These are phyloP conservation scores for Butorides virescens DNA, from an alignment of 2,113 vertebrate genomes.

Conservation along the genomic window DNA sequence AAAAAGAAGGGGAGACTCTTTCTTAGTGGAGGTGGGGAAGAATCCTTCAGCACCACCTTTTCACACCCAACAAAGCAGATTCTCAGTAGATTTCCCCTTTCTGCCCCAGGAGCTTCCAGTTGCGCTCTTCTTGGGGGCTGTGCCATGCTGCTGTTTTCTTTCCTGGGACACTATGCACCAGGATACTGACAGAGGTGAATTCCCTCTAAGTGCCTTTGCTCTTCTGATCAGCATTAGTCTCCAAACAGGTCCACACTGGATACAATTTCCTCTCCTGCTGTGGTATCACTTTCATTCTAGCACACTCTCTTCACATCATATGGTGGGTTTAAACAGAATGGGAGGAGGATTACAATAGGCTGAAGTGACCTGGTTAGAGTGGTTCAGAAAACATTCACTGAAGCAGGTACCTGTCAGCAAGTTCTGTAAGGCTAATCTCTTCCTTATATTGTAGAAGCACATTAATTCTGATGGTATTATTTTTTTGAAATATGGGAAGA, in stretches of 20 bases:
- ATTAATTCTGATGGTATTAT: not conserved
- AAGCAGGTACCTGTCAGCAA: not conserved
- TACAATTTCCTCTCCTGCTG: not conserved
- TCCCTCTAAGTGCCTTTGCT: not conserved
- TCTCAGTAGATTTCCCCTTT: not conserved
- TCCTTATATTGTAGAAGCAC: rapidly evolving
- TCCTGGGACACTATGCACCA: not conserved
- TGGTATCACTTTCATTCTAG: not conserved
- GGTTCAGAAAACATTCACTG: not conserved
- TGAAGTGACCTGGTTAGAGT: not conserved
- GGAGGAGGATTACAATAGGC: not conserved
- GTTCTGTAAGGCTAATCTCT: not conserved
- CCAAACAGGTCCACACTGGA: not conserved
- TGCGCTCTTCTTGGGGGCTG: not conserved
- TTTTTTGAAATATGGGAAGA: not conserved
- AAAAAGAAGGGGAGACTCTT: not conserved
- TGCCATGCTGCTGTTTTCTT: not conserved
- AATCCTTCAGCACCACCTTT: not conserved
- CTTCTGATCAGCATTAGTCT: not conserved
- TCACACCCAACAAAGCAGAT: not conserved
- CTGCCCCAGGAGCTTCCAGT: not conserved
- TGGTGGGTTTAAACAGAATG: not conserved
- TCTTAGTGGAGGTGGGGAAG: not conserved
- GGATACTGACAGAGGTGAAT: not conserved
- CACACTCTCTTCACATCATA: rapidly evolving